Evolutionary conservation across 2,888 invertebrate species (phyloP), one percentile per base, ranked within the genome.

Genomic region (Rapana venosa): DNA sequence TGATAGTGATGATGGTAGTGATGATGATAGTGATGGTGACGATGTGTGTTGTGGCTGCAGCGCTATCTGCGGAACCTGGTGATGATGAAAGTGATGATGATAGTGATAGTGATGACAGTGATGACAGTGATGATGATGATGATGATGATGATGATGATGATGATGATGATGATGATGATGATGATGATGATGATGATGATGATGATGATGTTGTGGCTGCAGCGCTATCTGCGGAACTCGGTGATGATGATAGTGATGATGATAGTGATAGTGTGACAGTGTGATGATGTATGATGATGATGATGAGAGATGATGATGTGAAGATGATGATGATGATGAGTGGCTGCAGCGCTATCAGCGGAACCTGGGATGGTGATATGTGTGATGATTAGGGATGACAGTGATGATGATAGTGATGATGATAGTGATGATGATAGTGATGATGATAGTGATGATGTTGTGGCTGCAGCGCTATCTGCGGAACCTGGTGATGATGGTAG

Each of bases 61-160:
- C n/a, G n/a, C n/a, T n/a, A n/a, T n/a, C n/a, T n/a, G n/a, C n/a
- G n/a, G n/a, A n/a, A n/a, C n/a, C n/a, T 70, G 70, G n/a, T n/a
- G n/a, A n/a, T n/a, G n/a, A n/a, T n/a, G n/a, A n/a, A n/a, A n/a
- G 5, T 70, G 26, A 70, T 70, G 70, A 26, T 70, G 70, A 70
- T 70, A 22, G 22, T 70, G 70, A 70, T 26, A 22, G 22, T 70
- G 70, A 70, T 70, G 70, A 70, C 22, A 22, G 22, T 70, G 70
- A 70, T 70, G 70, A 70, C 22, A 22, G 5, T 22, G 70, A 17
- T 15, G 70, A 70, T 15, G 22, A 70, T 5, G 70, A 8, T 70
- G 70, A 20, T 22, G 70, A 70, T 70, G 70, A 70, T 70, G 70
- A 70, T 70, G 70, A 70, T 70, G 70, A 70, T 70, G 70, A 70